A percentile compares a stretch with the other conserved stretches of the same genome.
These are phyloP conservation scores for Hymenopus coronatus DNA, from an alignment of 2,888 invertebrate genomes.

Conservation along the genomic window DNA sequence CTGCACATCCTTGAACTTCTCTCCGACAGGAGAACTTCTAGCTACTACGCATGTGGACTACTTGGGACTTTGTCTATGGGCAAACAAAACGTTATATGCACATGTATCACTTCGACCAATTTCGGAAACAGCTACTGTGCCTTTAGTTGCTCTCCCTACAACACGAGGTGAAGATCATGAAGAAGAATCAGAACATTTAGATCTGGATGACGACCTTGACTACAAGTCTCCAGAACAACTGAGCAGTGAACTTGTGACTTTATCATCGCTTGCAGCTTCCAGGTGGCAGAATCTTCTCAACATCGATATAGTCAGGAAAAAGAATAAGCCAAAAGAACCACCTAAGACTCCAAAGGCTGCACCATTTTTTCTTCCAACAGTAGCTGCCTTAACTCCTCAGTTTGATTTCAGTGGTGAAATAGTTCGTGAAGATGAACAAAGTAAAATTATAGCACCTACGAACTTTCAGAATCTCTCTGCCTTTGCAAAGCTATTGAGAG, in stretches of 20 bases:
- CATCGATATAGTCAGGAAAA: slow-evolving; percentile 78
- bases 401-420: slow-evolving; percentile 65
- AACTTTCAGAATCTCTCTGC: slow-evolving; percentile 63
- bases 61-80: slow-evolving; percentile 91
- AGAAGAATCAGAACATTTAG: slow-evolving; percentile 36
- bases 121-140: slow-evolving; percentile 42
- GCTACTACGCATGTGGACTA: slow-evolving; percentile 87
- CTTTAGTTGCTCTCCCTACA: slow-evolving; percentile 46
- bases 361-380: slow-evolving; percentile 93
- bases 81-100: slow-evolving; percentile 81
- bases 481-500: slow-evolving; percentile 64
- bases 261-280: slow-evolving; percentile 80
- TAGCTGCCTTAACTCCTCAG: slow-evolving; percentile 75
- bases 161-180: slow-evolving; percentile 39
- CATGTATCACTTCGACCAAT: slow-evolving; percentile 77
- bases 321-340: slow-evolving; percentile 87
- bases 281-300: slow-evolving; percentile 90
- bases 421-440: slow-evolving; percentile 44
- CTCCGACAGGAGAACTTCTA: slow-evolving; percentile 85
- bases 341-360: slow-evolving; percentile 81
- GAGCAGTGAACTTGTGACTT: slow-evolving; percentile 71
- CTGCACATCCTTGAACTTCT: slow-evolving; percentile 82
- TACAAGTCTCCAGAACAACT: slow-evolving; percentile 77
- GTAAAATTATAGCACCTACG: slow-evolving; percentile 57
- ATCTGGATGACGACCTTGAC: slow-evolving; percentile 47